These are phyloP conservation scores for Nemapogon koenigi DNA, from an alignment of 2,888 invertebrate genomes.

Conservation along the genomic window DNA sequence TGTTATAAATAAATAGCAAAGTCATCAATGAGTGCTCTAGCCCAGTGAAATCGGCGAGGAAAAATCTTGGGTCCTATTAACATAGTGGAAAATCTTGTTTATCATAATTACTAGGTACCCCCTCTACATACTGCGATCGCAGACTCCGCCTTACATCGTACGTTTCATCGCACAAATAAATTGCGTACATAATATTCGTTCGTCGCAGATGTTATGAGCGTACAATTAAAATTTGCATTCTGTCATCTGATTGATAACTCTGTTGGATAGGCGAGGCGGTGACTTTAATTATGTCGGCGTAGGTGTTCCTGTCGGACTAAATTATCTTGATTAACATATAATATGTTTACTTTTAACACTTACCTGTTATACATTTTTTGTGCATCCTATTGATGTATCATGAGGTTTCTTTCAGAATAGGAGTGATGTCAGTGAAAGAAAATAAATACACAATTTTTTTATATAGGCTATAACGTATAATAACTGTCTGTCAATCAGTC, in stretches of 20 bases:
- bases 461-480: too few species aligned
- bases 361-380: too few species aligned
- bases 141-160: constrained; percentile 14
- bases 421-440: too few species aligned
- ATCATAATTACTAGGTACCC: constrained; percentile 56
- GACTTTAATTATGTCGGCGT: constrained; percentile 24
- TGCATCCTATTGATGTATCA: too few species aligned
- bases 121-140: constrained; percentile 32
- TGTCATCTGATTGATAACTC: constrained; percentile 53
- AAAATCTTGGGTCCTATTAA: constrained; percentile 57
- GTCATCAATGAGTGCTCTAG: constrained; percentile 35
- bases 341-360: too few species aligned
- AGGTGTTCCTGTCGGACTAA: too few species aligned
- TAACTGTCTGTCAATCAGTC: too few species aligned
- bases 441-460: too few species aligned
- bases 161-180: constrained; percentile 25
- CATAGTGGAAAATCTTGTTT: constrained; percentile 58
- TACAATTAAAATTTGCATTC: constrained; percentile 61
- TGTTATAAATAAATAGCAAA: constrained; percentile 46
- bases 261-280: constrained; percentile 41
- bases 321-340: too few species aligned
- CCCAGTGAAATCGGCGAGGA: constrained; percentile 54
- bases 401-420: too few species aligned
- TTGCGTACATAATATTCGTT: constrained; percentile 39
- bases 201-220: constrained; percentile 13